Conservation (phyloP, 2,113 vertebrate species). For the Vombatus ursinus region DNA sequence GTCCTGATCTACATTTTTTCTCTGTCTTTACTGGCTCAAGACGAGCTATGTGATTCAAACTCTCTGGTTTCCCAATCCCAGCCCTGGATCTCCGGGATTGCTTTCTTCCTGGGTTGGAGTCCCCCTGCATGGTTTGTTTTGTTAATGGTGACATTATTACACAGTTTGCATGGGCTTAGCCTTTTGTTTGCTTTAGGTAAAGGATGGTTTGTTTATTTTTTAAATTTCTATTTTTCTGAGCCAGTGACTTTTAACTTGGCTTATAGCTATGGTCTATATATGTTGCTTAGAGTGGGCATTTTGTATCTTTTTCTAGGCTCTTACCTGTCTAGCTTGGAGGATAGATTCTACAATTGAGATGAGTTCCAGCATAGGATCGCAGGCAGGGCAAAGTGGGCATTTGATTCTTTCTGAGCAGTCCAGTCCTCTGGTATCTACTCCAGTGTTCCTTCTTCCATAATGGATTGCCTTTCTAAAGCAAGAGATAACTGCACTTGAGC, state of each 20-base stretch:
- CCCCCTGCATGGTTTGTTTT: conserved; percentile 74
- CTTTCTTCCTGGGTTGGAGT: conserved; percentile 70
- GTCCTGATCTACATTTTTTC: conserved; percentile 77
- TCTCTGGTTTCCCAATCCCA: conserved; percentile 55
- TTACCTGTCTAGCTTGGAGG: conserved; percentile 37
- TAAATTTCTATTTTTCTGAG: conserved; percentile 59
- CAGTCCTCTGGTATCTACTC: background rate
- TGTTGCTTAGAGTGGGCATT: background rate
- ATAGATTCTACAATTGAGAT: background rate
- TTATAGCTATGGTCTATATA: conserved; percentile 42
- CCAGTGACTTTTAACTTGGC: conserved; percentile 50
- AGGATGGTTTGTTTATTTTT: conserved; percentile 63
- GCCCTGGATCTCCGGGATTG: conserved; percentile 65
- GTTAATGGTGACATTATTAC: conserved; percentile 76
- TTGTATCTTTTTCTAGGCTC: conserved; percentile 24
- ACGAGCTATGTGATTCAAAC: conserved; percentile 19
- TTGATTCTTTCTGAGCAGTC: conserved; percentile 18
- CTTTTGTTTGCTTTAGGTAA: conserved; percentile 75
- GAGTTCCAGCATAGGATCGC: background rate
- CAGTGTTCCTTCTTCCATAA: conserved; percentile 7
- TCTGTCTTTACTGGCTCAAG: conserved; percentile 46
- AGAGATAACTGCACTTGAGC: background rate
- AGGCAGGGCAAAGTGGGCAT: background rate
- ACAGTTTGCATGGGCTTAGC: conserved; percentile 72
- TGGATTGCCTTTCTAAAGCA: conserved; percentile 6